Evolutionary conservation across 2,888 invertebrate species (phyloP).

Genomic region (Elmis aenea): DNA sequence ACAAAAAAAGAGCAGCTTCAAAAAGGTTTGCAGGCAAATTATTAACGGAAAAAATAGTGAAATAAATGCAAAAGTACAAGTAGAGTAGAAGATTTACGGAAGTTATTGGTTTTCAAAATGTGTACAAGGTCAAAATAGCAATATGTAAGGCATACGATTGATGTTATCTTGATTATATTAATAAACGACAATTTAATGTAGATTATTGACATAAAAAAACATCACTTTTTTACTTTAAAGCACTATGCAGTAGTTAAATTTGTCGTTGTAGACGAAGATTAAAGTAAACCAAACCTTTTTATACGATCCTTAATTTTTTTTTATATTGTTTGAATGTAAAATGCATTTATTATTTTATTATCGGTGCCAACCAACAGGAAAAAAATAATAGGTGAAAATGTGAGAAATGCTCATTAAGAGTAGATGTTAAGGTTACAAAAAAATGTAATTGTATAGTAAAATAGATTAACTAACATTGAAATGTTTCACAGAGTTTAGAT

Average conservation of each 20-base stretch:
- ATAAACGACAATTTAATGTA: no score
- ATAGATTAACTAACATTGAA: constrained; percentile 7
- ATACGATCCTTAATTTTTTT: no score
- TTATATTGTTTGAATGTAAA: not conserved
- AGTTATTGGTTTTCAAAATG: constrained; percentile 8
- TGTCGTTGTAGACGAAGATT: no score
- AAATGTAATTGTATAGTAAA: constrained; percentile 19
- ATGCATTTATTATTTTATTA: constrained; percentile 23
- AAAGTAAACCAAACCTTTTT: no score
- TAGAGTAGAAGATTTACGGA: constrained; percentile 8
- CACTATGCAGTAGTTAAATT: no score
- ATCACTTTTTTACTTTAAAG: constrained; percentile 21
- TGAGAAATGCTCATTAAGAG: constrained; percentile 40
- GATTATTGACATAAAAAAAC: constrained; percentile 9
- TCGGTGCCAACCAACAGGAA: constrained; percentile 38
- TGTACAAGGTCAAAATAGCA: constrained; percentile 22
- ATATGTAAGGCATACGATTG: no score
- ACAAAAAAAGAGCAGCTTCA: not conserved
- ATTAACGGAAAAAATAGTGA: constrained; percentile 6
- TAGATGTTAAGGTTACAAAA: constrained; percentile 30
- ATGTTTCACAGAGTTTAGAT: constrained; percentile 8
- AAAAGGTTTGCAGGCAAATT: constrained; percentile 2
- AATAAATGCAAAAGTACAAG: constrained; percentile 13
- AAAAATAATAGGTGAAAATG: constrained; percentile 32
- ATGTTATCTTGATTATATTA: no score